phyloP scores from a whole-genome alignment of 1,140 invertebrate genomes.

The Capitella teleta region DNA sequence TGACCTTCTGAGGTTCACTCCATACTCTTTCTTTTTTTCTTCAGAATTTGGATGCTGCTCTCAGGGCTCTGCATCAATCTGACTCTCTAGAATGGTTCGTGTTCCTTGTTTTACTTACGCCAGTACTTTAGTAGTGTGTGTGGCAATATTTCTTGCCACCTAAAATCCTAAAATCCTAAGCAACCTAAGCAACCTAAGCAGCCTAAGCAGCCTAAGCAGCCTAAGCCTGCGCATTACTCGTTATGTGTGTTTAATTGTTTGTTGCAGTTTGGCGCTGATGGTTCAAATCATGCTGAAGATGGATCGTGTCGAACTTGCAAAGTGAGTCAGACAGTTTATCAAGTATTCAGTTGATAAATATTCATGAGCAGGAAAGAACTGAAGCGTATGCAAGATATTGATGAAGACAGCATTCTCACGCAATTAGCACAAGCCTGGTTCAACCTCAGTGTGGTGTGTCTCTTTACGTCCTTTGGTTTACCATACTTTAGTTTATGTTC shows the following conservation, averaged over 20 bases:
- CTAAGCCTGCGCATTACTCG: too few relatives aligned
- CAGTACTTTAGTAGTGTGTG: too few relatives aligned
- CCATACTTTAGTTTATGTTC: too few relatives aligned
- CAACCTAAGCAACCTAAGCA: too few relatives aligned
- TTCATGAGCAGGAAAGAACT: constrained; percentile 60
- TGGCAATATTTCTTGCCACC: too few relatives aligned
- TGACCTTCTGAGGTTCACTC: too few relatives aligned
- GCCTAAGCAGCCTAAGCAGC: too few relatives aligned
- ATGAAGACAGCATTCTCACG: constrained; percentile 92
- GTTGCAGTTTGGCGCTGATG: constrained; percentile 44
- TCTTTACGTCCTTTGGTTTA: too few relatives aligned
- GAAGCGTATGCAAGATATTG: constrained; percentile 86
- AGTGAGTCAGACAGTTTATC: too few relatives aligned
- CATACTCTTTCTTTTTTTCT: constrained; percentile 8
- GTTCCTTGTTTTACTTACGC: too few relatives aligned
- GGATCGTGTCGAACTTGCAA: constrained; percentile 82
- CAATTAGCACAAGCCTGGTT: constrained; percentile 92
- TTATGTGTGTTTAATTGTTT: constrained; percentile 53
- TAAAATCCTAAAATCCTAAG: too few relatives aligned
- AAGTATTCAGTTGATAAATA: background rate
- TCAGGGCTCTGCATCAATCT: constrained; percentile 67
- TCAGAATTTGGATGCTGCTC: constrained; percentile 60
- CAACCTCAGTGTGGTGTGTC: constrained; percentile 64
- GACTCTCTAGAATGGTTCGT: constrained; percentile 69
- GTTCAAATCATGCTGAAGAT: constrained; percentile 78